Conservation (phyloP, 2,113 vertebrate species). For the Daboia siamensis region DNA sequence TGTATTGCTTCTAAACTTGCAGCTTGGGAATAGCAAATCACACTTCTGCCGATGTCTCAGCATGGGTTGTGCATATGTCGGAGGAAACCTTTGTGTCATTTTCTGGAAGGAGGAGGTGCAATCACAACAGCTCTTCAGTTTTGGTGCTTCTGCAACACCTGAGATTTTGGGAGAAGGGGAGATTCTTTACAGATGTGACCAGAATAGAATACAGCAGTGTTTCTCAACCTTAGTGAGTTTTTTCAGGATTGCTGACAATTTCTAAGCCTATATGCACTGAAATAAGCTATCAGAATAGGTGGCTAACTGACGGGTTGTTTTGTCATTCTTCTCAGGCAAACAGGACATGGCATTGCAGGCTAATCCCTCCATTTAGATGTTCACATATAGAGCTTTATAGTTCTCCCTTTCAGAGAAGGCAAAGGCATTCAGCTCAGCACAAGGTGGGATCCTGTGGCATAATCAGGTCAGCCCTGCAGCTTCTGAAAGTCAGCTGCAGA, state of each 20-base stretch:
- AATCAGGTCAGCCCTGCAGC: slow-evolving; percentile 33
- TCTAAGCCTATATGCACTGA: neutral
- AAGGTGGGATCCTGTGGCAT: slow-evolving; percentile 36
- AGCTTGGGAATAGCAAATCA: neutral
- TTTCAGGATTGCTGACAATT: neutral
- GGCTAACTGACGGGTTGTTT: neutral
- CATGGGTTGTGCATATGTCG: neutral
- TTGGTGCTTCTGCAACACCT: neutral
- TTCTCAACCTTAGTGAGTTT: no score
- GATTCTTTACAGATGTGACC: neutral
- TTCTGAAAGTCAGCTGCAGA: slow-evolving; percentile 15
- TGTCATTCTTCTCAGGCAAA: neutral
- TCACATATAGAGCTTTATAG: slow-evolving; percentile 53
- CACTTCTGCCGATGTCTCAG: neutral
- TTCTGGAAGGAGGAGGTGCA: neutral
- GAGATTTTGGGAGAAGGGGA: neutral
- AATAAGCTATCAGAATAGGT: neutral
- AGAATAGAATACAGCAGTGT: no score
- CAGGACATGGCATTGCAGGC: neutral
- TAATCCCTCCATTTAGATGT: slow-evolving; percentile 59
- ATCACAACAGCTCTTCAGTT: neutral
- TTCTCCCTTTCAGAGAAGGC: slow-evolving; percentile 52
- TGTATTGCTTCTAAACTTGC: neutral
- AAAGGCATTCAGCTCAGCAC: slow-evolving; percentile 57
- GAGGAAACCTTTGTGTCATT: neutral